These are phyloP conservation scores for Cardinalis cardinalis DNA, from an alignment of 2,113 vertebrate genomes.

Conservation along the genomic window DNA sequence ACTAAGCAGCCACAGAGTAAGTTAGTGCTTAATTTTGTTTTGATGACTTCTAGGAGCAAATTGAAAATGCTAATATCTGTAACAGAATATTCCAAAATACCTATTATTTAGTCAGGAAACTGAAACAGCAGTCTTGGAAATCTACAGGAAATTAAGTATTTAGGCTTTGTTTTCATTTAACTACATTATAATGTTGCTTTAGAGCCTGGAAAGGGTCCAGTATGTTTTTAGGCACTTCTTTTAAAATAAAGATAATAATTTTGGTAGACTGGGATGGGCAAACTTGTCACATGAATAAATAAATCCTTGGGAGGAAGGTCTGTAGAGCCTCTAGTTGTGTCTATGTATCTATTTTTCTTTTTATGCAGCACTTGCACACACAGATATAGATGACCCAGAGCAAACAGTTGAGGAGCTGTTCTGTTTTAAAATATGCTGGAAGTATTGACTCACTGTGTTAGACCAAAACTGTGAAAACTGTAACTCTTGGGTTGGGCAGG, in stretches of 20 bases:
- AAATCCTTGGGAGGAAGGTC: not conserved
- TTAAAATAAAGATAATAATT: not conserved
- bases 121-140: not conserved
- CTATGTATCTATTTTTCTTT: not conserved
- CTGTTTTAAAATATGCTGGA: not conserved
- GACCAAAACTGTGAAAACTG: not conserved
- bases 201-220: not conserved
- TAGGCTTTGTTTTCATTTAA: conserved; percentile 52
- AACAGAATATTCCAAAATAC: conserved; percentile 15
- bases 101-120: conserved; percentile 26
- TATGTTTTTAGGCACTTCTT: not conserved
- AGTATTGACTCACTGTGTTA: not conserved
- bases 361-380: not conserved
- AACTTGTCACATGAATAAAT: not conserved
- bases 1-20: not conserved
- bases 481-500: not conserved
- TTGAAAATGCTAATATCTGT: conserved; percentile 11
- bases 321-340: not conserved
- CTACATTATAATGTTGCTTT: conserved; percentile 9
- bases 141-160: conserved; percentile 58
- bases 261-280: not conserved
- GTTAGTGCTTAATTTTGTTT: conserved; percentile 1
- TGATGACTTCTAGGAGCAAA: not conserved
- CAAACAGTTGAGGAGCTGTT: not conserved
- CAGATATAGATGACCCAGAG: not conserved